Base-by-base conservation (phyloP, 2,888 invertebrate genomes). In the Terebella lapidaria region DNA sequence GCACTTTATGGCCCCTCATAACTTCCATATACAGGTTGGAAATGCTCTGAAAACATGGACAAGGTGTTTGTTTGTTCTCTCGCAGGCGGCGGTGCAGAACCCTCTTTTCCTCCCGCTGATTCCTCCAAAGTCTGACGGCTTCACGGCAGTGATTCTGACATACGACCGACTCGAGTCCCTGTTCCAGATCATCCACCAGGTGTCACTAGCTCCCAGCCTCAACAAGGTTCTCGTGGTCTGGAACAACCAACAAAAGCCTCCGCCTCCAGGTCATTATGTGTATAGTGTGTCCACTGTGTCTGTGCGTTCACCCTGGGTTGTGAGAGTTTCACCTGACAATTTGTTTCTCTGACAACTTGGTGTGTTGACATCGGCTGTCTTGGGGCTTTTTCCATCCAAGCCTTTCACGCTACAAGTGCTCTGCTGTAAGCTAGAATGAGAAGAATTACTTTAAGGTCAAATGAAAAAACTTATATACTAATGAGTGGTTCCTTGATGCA, bases 131-230 rank as follows among this genome's bases (percentile, higher is more conserved):
- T 67, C 73, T 22, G 70, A 71, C 58, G 95, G 96, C 60, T 96
- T 96, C 82, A 96, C 96, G 1, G 95, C 95, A 25, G 94, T 96
- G 68, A 91, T 96, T 73, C 85, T 96, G 66, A 95, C 94, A 0
- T 96, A 92, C 74, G 94, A 96, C 81, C 85, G 95, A 62, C 85
- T 94, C 24, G 91, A 92, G 68, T 91, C 92, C 76, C 85, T 96
- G 55, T 94, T 91, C 81, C 85, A 88, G 51, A 85, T 95, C 10
- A 90, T 96, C 62, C 86, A 88, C 71, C 90, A 91, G 80, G 83
- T 96, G 58, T 88, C 91, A 2, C 86, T 88, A 71, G 93, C 92
- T 57, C 93, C 94, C 42, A 94, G 94, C 76, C 83, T 96, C 29
- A 88, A 89, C 71, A 94, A 94, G 83, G 89, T 96, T 67, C 83